Percentiles rank a stretch among this genome's conserved stretches.
Evolutionary conservation across 2,888 invertebrate genomes (phyloP).

Genomic region (Tineola bisselliella): DNA sequence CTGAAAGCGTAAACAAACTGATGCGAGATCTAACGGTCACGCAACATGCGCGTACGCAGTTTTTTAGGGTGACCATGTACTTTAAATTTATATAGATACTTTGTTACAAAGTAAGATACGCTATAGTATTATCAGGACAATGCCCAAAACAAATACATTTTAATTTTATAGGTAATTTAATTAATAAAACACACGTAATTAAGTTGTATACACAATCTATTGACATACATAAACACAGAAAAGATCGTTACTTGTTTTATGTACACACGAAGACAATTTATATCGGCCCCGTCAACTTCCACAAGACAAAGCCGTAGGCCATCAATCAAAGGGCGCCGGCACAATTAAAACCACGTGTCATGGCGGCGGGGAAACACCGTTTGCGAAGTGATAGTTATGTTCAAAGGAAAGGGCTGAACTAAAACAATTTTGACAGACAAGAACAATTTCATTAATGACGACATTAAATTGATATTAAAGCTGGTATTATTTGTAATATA

Average conservation of each 20-base stretch:
- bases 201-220: background rate
- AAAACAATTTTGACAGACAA: background rate
- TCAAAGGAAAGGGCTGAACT: background rate
- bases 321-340: constrained; percentile 9
- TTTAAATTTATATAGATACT: background rate
- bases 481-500: too few relatives aligned
- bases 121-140: too few relatives aligned
- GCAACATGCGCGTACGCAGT: constrained; percentile 7
- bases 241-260: background rate
- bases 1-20: constrained; percentile 7
- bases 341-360: constrained; percentile 12
- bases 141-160: too few relatives aligned
- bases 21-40: constrained; percentile 9
- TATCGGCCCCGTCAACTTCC: background rate
- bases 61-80: background rate
- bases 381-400: background rate
- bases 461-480: background rate
- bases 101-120: background rate
- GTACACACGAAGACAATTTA: background rate
- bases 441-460: background rate
- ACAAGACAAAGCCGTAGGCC: constrained; percentile 3
- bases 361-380: background rate
- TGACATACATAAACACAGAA: background rate
- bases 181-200: background rate
- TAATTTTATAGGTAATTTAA: too few relatives aligned